These are phyloP conservation scores for Ctenodactylus gundi DNA, from an alignment of 2,113 vertebrate genomes.

Conservation along the genomic window DNA sequence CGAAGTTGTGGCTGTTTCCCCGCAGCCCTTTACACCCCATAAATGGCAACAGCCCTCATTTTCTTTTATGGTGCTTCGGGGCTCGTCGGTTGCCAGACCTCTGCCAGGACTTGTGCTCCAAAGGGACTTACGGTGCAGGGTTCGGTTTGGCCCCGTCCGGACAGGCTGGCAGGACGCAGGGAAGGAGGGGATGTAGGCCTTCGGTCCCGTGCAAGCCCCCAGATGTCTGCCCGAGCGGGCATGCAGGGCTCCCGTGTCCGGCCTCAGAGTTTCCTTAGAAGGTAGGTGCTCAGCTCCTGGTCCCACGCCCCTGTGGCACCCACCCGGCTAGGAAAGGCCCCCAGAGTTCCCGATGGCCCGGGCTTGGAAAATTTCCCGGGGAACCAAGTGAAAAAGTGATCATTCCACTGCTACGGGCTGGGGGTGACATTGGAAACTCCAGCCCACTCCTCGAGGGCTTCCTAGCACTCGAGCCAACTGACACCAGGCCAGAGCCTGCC, in stretches of 20 bases:
- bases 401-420: not conserved
- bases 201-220: not conserved
- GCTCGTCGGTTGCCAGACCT: conserved; percentile 83
- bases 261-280: not conserved
- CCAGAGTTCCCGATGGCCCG: fast-evolving
- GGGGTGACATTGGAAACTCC: fast-evolving
- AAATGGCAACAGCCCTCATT: conserved; percentile 92
- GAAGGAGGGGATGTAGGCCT: not conserved
- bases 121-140: not conserved
- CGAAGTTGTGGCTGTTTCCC: conserved; percentile 80
- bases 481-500: not conserved
- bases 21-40: conserved; percentile 93
- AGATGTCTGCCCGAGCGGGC: not conserved
- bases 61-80: conserved; percentile 90
- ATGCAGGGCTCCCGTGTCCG: not conserved
- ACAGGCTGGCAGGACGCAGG: not conserved
- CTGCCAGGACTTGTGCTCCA: conserved; percentile 80
- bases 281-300: not conserved
- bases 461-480: fast-evolving
- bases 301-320: fast-evolving
- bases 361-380: not conserved
- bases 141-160: not conserved
- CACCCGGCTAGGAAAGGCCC: not conserved
- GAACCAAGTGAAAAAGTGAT: not conserved
- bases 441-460: not conserved